Evolutionary conservation across 2,888 invertebrate species (phyloP).

Genomic region (Cephus pulcher): DNA sequence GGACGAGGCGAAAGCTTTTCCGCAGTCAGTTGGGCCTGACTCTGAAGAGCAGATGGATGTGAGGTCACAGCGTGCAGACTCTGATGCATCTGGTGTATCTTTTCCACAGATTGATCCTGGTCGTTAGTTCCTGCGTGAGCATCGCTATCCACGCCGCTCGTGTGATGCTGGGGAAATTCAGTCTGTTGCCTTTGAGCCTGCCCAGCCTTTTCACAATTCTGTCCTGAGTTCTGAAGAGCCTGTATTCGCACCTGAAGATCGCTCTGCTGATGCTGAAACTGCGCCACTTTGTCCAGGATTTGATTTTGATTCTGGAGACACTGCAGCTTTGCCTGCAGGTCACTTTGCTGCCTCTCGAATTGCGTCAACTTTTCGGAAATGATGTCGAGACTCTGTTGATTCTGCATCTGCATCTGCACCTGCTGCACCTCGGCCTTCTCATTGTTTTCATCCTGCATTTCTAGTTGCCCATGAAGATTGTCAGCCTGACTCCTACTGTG

Average conservation of each 20-base stretch:
- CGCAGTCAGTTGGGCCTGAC: slow-evolving; percentile 25
- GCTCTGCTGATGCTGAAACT: slow-evolving; percentile 58
- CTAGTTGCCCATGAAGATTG: slow-evolving; percentile 44
- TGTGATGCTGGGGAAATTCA: slow-evolving; percentile 41
- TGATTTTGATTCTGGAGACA: slow-evolving; percentile 63
- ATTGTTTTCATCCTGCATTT: slow-evolving; percentile 35
- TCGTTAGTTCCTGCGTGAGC: no score
- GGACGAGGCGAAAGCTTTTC: slow-evolving; percentile 58
- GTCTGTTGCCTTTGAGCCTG: slow-evolving; percentile 34
- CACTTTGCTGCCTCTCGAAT: slow-evolving; percentile 61
- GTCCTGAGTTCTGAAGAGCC: slow-evolving; percentile 51
- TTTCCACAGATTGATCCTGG: no score
- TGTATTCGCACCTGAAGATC: slow-evolving; percentile 58
- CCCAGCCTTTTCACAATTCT: slow-evolving; percentile 47
- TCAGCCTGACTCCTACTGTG: slow-evolving; percentile 57
- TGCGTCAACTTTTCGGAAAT: slow-evolving; percentile 61
- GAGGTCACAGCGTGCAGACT: slow-evolving; percentile 28
- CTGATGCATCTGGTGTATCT: slow-evolving; percentile 36
- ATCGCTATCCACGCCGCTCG: neutral
- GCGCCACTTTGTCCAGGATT: slow-evolving; percentile 61
- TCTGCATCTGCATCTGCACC: slow-evolving; percentile 48
- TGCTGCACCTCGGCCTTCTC: slow-evolving; percentile 38
- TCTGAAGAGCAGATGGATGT: slow-evolving; percentile 24
- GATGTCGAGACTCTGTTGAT: slow-evolving; percentile 60
- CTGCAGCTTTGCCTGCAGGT: slow-evolving; percentile 60